phyloP scores from a whole-genome alignment of 2,888 invertebrate genomes.

The Ecdyonurus torrentis region DNA sequence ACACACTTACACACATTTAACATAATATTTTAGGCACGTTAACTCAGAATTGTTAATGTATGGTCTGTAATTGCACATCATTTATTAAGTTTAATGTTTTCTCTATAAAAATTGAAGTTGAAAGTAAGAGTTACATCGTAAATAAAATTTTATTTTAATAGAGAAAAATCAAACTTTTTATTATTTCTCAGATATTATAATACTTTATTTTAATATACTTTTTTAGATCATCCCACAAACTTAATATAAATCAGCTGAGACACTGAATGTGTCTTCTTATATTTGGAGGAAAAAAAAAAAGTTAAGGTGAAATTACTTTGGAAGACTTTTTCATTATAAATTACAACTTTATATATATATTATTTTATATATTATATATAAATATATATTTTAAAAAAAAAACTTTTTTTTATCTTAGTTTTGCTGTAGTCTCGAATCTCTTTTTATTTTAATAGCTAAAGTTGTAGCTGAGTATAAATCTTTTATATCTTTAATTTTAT shows the following conservation, averaged over 20 bases:
- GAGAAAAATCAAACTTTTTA: too few relatives aligned
- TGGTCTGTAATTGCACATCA: too few relatives aligned
- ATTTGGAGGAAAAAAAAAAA: too few relatives aligned
- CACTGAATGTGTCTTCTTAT: background rate
- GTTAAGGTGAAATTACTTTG: conserved; percentile 1
- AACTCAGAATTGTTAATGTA: too few relatives aligned
- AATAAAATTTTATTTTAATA: too few relatives aligned
- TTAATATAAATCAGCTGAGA: background rate
- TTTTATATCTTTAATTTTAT: conserved; percentile 4
- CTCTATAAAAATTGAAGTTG: too few relatives aligned
- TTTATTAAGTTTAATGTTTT: too few relatives aligned
- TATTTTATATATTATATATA: too few relatives aligned
- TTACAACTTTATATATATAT: background rate
- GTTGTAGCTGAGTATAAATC: conserved; percentile 1
- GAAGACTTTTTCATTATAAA: conserved; percentile 3
- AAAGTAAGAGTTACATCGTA: too few relatives aligned
- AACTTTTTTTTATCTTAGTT: background rate
- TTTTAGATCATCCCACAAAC: background rate
- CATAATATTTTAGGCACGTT: too few relatives aligned
- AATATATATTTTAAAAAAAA: background rate
- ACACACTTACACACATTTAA: too few relatives aligned
- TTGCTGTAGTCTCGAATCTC: background rate
- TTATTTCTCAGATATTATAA: background rate
- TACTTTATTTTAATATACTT: background rate
- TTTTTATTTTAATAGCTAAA: conserved; percentile 2